Evolutionary conservation across 2,113 vertebrate species (phyloP).

Genomic region (Alethe castanea): DNA sequence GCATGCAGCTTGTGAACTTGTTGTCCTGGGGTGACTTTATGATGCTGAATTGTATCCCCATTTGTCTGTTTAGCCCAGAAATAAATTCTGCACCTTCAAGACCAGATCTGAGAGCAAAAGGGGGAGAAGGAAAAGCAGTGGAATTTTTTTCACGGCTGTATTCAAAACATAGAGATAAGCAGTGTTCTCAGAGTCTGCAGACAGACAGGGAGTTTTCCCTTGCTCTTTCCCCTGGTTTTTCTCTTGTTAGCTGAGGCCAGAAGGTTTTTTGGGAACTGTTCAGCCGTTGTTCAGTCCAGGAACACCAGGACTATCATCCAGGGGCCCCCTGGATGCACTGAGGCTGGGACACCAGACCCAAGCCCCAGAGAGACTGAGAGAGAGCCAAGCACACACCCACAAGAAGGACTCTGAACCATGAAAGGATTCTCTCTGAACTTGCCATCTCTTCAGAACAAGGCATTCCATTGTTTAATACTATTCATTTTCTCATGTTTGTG

Average conservation of each 20-base stretch:
- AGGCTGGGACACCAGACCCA: rapidly evolving
- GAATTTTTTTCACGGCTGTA: rapidly evolving
- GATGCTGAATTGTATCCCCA: too few relatives aligned
- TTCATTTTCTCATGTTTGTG: background rate
- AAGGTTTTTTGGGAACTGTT: background rate
- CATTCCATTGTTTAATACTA: background rate
- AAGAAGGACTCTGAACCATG: background rate
- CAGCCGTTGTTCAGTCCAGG: background rate
- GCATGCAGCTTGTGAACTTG: background rate
- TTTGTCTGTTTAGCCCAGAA: background rate
- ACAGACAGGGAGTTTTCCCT: background rate
- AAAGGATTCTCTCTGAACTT: background rate
- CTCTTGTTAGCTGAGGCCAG: background rate
- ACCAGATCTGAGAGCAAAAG: background rate
- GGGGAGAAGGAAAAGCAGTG: background rate
- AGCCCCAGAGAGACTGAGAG: background rate
- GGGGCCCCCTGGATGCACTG: background rate
- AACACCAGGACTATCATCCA: background rate
- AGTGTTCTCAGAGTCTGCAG: background rate
- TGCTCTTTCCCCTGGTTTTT: background rate
- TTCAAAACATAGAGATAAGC: background rate
- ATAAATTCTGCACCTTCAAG: background rate
- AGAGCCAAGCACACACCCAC: background rate
- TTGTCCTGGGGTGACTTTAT: background rate
- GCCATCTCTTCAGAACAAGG: background rate